These are phyloP conservation scores for Syngnathus rostellatus DNA, from an alignment of 2,797 vertebrate genomes.

Conservation along the genomic window DNA sequence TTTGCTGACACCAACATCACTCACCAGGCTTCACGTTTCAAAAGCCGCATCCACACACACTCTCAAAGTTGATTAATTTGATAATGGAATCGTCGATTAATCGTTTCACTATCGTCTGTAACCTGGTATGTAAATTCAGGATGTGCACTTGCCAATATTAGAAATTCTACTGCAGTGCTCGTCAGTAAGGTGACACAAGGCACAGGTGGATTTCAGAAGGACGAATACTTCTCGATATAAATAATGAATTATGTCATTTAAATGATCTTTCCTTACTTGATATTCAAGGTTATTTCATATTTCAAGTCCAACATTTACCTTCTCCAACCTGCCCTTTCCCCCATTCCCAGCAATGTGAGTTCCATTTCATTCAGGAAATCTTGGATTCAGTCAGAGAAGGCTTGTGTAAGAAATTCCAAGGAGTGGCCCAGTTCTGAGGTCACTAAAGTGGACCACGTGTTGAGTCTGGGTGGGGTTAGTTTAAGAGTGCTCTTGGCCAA, in stretches of 20 bases:
- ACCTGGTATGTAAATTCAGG: slow-evolving; percentile 18
- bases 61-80: too few relatives aligned
- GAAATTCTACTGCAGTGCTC: slow-evolving; percentile 19
- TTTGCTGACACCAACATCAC: too few relatives aligned
- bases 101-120: not conserved
- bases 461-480: slow-evolving; percentile 51
- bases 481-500: slow-evolving; percentile 46
- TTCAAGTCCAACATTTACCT: slow-evolving; percentile 1
- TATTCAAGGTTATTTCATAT: slow-evolving; percentile 14
- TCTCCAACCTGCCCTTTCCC: slow-evolving; percentile 7
- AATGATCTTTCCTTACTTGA: slow-evolving; percentile 2
- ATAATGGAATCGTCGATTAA: too few relatives aligned
- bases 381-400: slow-evolving; percentile 21
- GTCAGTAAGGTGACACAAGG: slow-evolving; percentile 21
- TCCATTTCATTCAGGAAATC: not conserved
- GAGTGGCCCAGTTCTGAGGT: slow-evolving; percentile 50
- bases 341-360: not conserved
- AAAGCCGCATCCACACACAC: too few relatives aligned
- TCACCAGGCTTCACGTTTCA: too few relatives aligned
- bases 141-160: slow-evolving; percentile 17
- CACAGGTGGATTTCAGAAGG: slow-evolving; percentile 32
- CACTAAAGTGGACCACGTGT: slow-evolving; percentile 51
- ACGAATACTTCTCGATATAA: slow-evolving; percentile 29
- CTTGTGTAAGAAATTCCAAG: slow-evolving; percentile 45
- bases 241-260: slow-evolving; percentile 7